Evolutionary conservation across 2,888 invertebrate genomes (phyloP).

Genomic region (Lasioglossum pauxillum): DNA sequence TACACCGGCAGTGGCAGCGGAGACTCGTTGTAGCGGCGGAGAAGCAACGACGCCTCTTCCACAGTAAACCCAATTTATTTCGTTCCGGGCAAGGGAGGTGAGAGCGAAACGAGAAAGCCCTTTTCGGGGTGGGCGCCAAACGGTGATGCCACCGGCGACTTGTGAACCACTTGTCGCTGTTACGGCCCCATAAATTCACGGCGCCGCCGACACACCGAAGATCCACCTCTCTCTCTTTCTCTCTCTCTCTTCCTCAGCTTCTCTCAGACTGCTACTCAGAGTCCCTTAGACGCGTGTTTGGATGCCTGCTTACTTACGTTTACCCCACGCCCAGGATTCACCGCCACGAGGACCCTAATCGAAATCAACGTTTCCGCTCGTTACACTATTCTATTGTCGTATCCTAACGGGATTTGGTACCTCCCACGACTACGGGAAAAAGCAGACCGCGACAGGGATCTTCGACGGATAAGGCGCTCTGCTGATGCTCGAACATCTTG

Average conservation of each 20-base stretch:
- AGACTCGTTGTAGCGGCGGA: conserved; percentile 47
- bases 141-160: conserved; percentile 87
- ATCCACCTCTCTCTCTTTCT: conserved; percentile 59
- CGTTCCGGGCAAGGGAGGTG: conserved; percentile 78
- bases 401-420: conserved; percentile 50
- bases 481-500: not conserved
- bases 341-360: conserved; percentile 62
- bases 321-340: conserved; percentile 58
- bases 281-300: conserved; percentile 75
- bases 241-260: conserved; percentile 47
- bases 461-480: not conserved
- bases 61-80: conserved; percentile 83
- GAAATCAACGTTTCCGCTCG: conserved; percentile 67
- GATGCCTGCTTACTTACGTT: conserved; percentile 76
- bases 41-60: conserved; percentile 67
- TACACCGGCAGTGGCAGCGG: conserved; percentile 29
- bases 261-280: conserved; percentile 62
- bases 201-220: conserved; percentile 73
- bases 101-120: conserved; percentile 79
- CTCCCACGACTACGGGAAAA: conserved; percentile 25
- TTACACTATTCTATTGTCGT: conserved; percentile 58
- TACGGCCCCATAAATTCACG: conserved; percentile 87
- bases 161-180: conserved; percentile 88
- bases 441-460: not conserved
- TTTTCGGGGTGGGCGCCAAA: conserved; percentile 85